Evolutionary conservation across 2,113 vertebrate genomes (phyloP).

Genomic region (Phyllopteryx taeniolatus): DNA sequence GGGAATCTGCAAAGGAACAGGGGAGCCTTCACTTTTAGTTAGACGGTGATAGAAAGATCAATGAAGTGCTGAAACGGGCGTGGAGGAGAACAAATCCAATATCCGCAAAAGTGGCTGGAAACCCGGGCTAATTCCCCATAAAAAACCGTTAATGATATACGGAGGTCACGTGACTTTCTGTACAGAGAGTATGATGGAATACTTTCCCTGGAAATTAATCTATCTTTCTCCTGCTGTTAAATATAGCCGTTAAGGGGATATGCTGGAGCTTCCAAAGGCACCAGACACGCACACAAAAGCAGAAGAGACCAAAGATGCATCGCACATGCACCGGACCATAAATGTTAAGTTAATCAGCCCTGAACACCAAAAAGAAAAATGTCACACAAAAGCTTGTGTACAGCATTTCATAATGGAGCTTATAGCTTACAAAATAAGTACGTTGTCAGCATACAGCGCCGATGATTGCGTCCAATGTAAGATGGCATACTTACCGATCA

Average conservation of each 20-base stretch:
- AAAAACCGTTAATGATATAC: constrained; percentile 1
- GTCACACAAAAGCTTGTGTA: not conserved
- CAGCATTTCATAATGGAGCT: not conserved
- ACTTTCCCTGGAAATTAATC: constrained; percentile 13
- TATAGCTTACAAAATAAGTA: no score
- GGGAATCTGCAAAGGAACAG: constrained; percentile 43
- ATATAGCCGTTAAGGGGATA: constrained; percentile 20
- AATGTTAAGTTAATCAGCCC: constrained; percentile 1
- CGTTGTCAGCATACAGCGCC: not conserved
- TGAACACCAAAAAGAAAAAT: not conserved
- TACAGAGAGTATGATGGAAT: not conserved
- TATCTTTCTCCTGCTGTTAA: constrained; percentile 21
- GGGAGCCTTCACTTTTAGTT: constrained; percentile 43
- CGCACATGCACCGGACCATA: not conserved
- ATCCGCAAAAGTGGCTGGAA: not conserved
- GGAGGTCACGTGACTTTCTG: constrained; percentile 9
- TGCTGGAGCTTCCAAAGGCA: constrained; percentile 12
- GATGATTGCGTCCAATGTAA: not conserved
- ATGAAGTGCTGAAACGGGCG: not conserved
- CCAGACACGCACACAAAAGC: not conserved
- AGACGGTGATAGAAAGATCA: constrained; percentile 40
- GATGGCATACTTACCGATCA: not conserved
- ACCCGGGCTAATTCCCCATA: not conserved
- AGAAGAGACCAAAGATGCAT: not conserved
- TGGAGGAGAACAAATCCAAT: not conserved